Conservation (phyloP, 1,140 invertebrate genomes). For the Calliopsis andreniformis region DNA sequence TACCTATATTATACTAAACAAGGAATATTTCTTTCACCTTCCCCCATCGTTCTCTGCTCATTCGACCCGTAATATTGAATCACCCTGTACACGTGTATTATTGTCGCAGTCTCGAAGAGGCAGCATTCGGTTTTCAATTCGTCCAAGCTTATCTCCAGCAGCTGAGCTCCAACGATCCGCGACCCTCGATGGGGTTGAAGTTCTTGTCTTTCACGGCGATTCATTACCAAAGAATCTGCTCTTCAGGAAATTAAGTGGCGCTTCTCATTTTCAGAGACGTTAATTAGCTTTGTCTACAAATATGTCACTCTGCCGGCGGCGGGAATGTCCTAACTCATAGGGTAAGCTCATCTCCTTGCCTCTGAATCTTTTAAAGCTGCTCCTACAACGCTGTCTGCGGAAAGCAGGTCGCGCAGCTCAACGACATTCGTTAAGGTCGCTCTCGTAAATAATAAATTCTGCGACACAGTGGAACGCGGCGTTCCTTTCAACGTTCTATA, state of each 20-base stretch:
- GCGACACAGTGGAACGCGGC: not conserved
- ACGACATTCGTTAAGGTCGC: conserved; percentile 58
- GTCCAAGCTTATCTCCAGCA: not conserved
- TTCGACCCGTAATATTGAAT: too few species aligned
- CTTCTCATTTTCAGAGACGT: conserved; percentile 48
- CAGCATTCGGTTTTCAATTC: conserved; percentile 54
- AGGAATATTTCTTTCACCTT: too few species aligned
- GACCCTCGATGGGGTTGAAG: not conserved
- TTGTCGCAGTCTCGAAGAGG: conserved; percentile 36
- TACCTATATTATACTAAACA: too few species aligned
- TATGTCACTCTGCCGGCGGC: conserved; percentile 20
- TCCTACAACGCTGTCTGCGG: conserved; percentile 24
- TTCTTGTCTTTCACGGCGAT: not conserved
- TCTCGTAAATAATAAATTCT: conserved; percentile 55
- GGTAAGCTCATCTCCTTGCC: conserved; percentile 46
- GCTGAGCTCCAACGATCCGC: not conserved
- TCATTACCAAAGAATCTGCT: conserved; percentile 17
- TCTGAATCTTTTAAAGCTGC: conserved; percentile 58
- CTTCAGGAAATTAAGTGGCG: conserved; percentile 32
- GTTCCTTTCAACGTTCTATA: not conserved
- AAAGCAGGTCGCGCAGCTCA: conserved; percentile 54
- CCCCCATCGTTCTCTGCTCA: too few species aligned
- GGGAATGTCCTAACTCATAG: conserved; percentile 43
- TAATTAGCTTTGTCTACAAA: conserved; percentile 54
- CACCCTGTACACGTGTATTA: too few species aligned